Evolutionary conservation across 2,113 vertebrate genomes (phyloP).

Genomic region (Uropsilus gracilis): DNA sequence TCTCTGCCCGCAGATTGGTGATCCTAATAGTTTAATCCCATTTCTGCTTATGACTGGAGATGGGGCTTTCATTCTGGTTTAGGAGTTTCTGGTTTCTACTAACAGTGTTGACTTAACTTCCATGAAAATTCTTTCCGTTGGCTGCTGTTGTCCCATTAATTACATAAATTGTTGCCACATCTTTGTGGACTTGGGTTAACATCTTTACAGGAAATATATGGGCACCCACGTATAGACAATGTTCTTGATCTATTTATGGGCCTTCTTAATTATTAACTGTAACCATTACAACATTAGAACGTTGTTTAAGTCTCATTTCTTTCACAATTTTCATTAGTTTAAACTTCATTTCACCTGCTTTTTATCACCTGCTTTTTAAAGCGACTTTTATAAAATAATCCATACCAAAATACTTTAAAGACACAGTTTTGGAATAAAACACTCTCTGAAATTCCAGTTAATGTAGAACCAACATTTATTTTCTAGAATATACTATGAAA

Average conservation of each 20-base stretch:
- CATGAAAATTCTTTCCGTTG: neutral
- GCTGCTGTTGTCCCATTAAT: slow-evolving; percentile 25
- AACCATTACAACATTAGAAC: slow-evolving; percentile 4
- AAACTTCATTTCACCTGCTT: neutral
- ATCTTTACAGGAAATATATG: neutral
- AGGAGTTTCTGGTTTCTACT: neutral
- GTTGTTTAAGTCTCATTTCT: neutral
- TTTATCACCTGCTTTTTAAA: neutral
- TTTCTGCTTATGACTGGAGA: neutral
- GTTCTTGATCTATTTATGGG: neutral
- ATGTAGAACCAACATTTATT: too few species aligned
- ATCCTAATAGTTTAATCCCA: neutral
- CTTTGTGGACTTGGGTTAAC: slow-evolving; percentile 34
- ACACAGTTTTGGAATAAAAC: slow-evolving; percentile 31
- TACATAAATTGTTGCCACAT: neutral
- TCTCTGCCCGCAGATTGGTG: neutral
- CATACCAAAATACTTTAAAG: neutral
- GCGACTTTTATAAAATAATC: neutral
- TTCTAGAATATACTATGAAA: too few species aligned
- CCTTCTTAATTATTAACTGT: neutral
- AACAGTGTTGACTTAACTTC: neutral
- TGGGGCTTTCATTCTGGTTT: neutral
- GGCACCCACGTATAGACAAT: neutral
- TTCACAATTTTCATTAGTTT: neutral
- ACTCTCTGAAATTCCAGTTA: neutral